Evolutionary conservation across 2,888 invertebrate genomes (phyloP).

Genomic region (Drosophila prolongata): DNA sequence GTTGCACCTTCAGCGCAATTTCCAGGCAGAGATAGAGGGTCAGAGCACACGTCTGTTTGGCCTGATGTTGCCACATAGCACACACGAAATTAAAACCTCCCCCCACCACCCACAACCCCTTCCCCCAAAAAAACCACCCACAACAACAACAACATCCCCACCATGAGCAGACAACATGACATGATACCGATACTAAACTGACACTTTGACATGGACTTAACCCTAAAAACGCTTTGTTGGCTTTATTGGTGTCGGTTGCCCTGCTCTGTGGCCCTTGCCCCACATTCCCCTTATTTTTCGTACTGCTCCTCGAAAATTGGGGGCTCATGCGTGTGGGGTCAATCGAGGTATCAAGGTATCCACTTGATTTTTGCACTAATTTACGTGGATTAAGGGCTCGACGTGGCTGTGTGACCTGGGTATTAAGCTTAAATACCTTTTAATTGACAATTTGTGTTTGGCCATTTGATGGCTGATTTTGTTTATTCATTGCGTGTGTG

Average conservation of each 20-base stretch:
- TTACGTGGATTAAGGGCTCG: constrained; percentile 77
- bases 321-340: constrained; percentile 18
- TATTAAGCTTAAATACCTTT: constrained; percentile 83
- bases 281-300: background rate
- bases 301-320: constrained; percentile 11
- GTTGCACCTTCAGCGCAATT: constrained; percentile 76
- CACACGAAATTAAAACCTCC: constrained; percentile 80
- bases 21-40: constrained; percentile 18
- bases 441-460: constrained; percentile 83
- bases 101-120: constrained; percentile 7
- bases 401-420: constrained; percentile 53
- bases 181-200: constrained; percentile 84
- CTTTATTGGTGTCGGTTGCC: constrained; percentile 79
- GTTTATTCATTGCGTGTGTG: constrained; percentile 59
- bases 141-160: constrained; percentile 48
- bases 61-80: constrained; percentile 75
- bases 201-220: constrained; percentile 84
- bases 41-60: constrained; percentile 72
- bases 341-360: constrained; percentile 61
- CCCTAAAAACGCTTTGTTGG: constrained; percentile 81
- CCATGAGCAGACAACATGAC: constrained; percentile 74
- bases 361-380: constrained; percentile 81
- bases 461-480: constrained; percentile 66
- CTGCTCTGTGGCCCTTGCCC: constrained; percentile 48
- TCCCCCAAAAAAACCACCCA: constrained; percentile 9